A percentile compares a stretch with the other conserved stretches of the same genome.
These are phyloP conservation scores for Sebastes itinus DNA, from an alignment of 2,797 vertebrate species.

Conservation along the genomic window DNA sequence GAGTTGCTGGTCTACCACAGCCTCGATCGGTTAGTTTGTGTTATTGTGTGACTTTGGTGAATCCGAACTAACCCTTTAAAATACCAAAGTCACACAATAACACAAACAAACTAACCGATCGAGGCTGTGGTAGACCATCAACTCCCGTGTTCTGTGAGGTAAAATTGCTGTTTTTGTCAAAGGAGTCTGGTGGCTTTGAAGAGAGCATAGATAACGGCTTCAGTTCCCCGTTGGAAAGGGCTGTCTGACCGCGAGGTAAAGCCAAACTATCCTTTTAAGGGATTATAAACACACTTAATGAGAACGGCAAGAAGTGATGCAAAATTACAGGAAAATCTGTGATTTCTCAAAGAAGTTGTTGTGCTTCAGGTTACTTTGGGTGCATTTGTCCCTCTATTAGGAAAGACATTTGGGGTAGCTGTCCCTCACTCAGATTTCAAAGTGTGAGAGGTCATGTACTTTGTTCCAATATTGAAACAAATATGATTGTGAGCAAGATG, in stretches of 20 bases:
- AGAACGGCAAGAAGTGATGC: background rate
- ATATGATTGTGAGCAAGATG: background rate
- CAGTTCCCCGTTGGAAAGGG: background rate
- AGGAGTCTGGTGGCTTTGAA: background rate
- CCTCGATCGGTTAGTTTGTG: background rate
- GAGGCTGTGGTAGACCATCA: background rate
- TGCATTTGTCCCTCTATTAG: background rate
- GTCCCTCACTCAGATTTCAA: background rate
- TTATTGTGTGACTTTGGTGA: background rate
- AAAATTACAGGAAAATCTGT: background rate
- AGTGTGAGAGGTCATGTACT: background rate
- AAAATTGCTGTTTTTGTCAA: background rate
- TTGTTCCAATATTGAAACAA: background rate
- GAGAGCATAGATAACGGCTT: background rate
- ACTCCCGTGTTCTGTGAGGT: background rate
- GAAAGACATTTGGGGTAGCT: background rate
- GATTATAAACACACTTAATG: slow-evolving; percentile 6
- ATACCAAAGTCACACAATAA: too few species aligned
- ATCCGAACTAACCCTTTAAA: background rate
- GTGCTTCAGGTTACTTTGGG: background rate
- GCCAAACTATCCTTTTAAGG: background rate
- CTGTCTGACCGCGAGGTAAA: background rate
- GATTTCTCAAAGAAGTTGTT: slow-evolving; percentile 5
- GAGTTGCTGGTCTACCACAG: background rate
- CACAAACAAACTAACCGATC: background rate